Evolutionary conservation across 2,888 invertebrate species (phyloP).

Genomic region (Yponomeuta malinellus): DNA sequence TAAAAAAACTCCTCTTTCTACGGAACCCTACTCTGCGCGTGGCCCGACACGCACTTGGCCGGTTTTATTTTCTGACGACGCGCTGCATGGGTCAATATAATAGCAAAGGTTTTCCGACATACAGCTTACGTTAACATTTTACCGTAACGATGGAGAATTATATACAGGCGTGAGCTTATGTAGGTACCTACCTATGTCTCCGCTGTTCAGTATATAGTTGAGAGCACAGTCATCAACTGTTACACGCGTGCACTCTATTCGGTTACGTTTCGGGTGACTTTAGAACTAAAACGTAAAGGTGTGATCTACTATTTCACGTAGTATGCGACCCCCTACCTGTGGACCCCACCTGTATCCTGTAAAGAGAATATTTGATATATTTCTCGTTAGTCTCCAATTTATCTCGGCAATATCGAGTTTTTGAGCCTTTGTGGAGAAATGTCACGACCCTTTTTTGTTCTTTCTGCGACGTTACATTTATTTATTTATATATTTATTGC

Average conservation of each 20-base stretch:
- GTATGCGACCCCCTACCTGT: not conserved
- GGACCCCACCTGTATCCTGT: not conserved
- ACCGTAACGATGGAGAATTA: constrained; percentile 13
- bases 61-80: not conserved
- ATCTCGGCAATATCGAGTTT: constrained; percentile 16
- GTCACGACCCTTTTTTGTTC: constrained; percentile 8
- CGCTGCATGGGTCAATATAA: not conserved
- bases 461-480: not conserved
- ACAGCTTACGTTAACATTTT: constrained; percentile 10
- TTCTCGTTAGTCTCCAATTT: constrained; percentile 20
- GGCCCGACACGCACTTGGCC: too few species aligned
- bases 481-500: not conserved
- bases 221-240: too few species aligned
- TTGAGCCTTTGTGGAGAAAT: constrained; percentile 17
- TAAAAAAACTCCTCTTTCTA: too few species aligned
- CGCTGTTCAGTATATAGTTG: too few species aligned
- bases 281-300: too few species aligned
- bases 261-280: too few species aligned
- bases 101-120: not conserved
- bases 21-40: too few species aligned
- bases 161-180: not conserved
- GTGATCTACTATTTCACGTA: too few species aligned
- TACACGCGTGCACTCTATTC: too few species aligned
- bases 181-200: too few species aligned
- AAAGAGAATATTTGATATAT: constrained; percentile 20